Evolutionary conservation across 2,888 invertebrate species (phyloP).

Genomic region (Plagiodera versicolora): DNA sequence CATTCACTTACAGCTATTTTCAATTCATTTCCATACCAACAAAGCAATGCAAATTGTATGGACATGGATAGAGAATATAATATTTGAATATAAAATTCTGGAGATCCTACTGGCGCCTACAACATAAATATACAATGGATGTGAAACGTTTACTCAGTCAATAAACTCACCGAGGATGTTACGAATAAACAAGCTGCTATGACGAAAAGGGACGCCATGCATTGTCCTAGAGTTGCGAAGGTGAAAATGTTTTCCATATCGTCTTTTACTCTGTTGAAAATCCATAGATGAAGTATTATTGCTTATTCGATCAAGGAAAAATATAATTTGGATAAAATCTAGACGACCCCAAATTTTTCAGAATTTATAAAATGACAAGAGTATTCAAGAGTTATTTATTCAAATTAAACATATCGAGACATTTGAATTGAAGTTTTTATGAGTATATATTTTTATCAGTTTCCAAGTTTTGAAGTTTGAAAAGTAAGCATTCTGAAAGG

Average conservation of each 20-base stretch:
- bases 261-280: slow-evolving; percentile 4
- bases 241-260: slow-evolving; percentile 39
- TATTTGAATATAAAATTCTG: slow-evolving; percentile 36
- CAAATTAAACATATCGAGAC: no score
- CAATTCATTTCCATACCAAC: slow-evolving; percentile 40
- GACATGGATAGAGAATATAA: slow-evolving; percentile 34
- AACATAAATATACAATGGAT: slow-evolving; percentile 9
- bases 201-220: slow-evolving; percentile 38
- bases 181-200: slow-evolving; percentile 41
- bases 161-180: slow-evolving; percentile 33
- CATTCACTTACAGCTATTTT: slow-evolving; percentile 34
- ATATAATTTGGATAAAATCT: no score
- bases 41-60: slow-evolving; percentile 32
- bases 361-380: no score
- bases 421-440: no score
- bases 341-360: no score
- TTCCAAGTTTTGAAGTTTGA: no score
- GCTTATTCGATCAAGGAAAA: no score
- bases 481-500: no score
- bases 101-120: slow-evolving; percentile 35
- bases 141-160: no score
- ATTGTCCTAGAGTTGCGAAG: slow-evolving; percentile 38
- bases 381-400: no score
- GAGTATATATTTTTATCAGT: no score
- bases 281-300: no score